A percentile compares a stretch with the other conserved stretches of the same genome.
phyloP scores from a whole-genome alignment of 2,113 vertebrate genomes.

The Podocnemis expansa region DNA sequence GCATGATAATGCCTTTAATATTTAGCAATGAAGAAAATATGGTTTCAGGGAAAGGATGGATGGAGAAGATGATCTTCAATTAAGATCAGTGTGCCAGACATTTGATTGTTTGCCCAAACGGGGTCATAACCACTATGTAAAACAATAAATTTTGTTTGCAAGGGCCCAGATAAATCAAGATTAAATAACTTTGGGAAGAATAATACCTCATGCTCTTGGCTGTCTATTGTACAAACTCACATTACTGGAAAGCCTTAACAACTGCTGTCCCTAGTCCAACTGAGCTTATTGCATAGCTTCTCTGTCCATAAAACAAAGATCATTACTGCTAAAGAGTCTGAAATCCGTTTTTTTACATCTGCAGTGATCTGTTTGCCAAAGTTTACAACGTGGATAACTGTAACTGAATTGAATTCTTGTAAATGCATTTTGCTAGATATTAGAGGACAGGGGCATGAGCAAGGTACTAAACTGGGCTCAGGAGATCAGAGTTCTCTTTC shows the following conservation, averaged over 20 bases:
- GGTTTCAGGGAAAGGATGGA: background rate
- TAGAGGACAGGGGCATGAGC: background rate
- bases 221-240: rapidly evolving
- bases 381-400: background rate
- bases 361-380: background rate
- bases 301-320: background rate
- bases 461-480: background rate
- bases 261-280: background rate
- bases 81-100: background rate
- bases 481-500: background rate
- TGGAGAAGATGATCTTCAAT: background rate
- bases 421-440: background rate
- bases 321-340: background rate
- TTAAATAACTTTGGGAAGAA: background rate
- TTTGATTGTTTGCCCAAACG: background rate
- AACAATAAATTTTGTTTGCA: background rate
- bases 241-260: background rate
- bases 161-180: background rate
- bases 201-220: background rate
- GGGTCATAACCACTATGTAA: background rate
- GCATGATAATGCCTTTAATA: background rate
- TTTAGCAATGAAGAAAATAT: background rate
- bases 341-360: background rate
- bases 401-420: background rate
- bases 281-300: background rate